These are phyloP conservation scores for Atta cephalotes DNA, from an alignment of 1,140 invertebrate genomes.

Conservation along the genomic window DNA sequence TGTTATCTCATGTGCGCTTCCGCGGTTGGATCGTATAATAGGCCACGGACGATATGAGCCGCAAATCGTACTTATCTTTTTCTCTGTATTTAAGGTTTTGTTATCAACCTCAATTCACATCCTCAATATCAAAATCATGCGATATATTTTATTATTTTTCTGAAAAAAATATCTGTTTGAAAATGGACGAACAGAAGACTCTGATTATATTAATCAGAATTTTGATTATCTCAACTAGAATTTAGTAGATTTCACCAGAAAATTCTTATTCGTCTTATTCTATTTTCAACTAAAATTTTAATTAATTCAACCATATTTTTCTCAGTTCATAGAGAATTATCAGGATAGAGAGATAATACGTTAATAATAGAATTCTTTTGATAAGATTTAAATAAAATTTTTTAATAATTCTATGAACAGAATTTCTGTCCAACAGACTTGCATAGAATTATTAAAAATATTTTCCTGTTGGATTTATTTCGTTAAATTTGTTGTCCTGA, in stretches of 20 bases:
- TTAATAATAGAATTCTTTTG: background rate
- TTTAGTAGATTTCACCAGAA: no score
- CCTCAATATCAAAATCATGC: background rate
- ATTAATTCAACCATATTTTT: no score
- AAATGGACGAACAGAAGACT: no score
- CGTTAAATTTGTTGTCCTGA: background rate
- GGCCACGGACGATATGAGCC: conserved; percentile 35
- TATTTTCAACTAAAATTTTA: no score
- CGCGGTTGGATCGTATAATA: conserved; percentile 12
- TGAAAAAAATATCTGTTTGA: background rate
- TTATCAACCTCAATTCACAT: background rate
- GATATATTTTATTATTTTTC: background rate
- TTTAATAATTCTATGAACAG: background rate
- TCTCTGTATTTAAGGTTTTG: conserved; percentile 3
- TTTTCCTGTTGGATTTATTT: background rate
- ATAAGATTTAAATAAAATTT: background rate
- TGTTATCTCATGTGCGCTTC: conserved; percentile 22
- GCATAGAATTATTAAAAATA: background rate
- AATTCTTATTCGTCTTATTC: no score
- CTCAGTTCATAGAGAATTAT: background rate
- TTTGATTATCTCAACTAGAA: no score
- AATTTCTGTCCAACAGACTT: background rate
- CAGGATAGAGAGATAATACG: no score
- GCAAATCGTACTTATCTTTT: conserved; percentile 35
- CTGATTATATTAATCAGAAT: no score